Evolutionary conservation across 2,797 vertebrate genomes (phyloP).

Genomic region (Salmo trutta): DNA sequence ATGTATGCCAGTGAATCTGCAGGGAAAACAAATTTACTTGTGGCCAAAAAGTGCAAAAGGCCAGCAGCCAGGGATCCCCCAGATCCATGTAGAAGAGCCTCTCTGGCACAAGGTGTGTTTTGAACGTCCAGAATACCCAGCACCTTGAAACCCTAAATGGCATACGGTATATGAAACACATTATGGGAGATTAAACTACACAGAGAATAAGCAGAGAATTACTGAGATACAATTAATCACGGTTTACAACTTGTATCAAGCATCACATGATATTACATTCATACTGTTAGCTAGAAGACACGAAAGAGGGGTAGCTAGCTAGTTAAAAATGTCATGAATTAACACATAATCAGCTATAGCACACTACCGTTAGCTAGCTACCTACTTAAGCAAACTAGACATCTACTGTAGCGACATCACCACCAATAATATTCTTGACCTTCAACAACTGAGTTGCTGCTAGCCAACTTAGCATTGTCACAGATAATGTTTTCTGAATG

Average conservation of each 20-base stretch:
- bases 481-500: neutral
- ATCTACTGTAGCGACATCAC: neutral
- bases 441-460: neutral
- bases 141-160: constrained; percentile 61
- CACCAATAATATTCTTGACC: neutral
- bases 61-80: constrained; percentile 64
- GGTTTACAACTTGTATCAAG: no score
- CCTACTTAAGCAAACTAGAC: neutral
- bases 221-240: no score
- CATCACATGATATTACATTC: no score
- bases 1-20: neutral
- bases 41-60: constrained; percentile 73
- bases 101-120: constrained; percentile 71
- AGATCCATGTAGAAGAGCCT: constrained; percentile 72
- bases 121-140: constrained; percentile 69
- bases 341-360: no score
- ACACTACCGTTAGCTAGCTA: neutral
- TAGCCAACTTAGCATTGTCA: neutral
- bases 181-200: neutral
- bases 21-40: constrained; percentile 63
- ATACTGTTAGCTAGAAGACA: no score
- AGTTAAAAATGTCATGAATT: neutral
- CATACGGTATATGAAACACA: neutral
- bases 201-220: neutral
- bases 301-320: neutral